Percentiles rank a stretch among this genome's conserved stretches.
phyloP scores from a whole-genome alignment of 2,888 invertebrate genomes.

The Plagodis dolabraria region DNA sequence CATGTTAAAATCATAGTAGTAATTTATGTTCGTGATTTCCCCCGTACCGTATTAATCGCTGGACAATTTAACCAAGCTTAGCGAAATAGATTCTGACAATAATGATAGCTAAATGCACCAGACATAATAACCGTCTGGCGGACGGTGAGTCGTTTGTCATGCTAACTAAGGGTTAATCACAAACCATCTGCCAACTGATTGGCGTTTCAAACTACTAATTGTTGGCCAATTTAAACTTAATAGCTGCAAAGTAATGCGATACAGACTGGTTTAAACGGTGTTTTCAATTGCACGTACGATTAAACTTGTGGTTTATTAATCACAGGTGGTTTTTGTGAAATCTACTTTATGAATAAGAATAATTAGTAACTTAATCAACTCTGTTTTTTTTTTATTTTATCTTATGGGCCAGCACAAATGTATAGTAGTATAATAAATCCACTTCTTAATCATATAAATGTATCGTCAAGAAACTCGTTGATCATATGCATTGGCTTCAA shows the following conservation, averaged over 20 bases:
- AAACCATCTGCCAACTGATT: conserved; percentile 58
- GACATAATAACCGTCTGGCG: conserved; percentile 45
- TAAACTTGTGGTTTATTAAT: conserved; percentile 13
- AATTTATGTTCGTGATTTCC: too few species aligned
- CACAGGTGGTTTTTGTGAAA: conserved; percentile 11
- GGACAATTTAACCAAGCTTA: neutral
- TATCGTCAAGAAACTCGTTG: too few species aligned
- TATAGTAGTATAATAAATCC: too few species aligned
- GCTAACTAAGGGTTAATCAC: conserved; percentile 66
- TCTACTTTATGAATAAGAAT: too few species aligned
- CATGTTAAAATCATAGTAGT: too few species aligned
- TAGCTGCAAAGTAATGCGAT: conserved; percentile 44
- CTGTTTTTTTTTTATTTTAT: too few species aligned
- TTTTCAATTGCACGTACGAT: conserved; percentile 29
- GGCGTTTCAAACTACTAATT: conserved; percentile 66
- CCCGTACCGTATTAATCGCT: too few species aligned
- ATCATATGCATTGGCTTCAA: too few species aligned
- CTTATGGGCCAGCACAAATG: too few species aligned
- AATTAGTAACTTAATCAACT: too few species aligned
- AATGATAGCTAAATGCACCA: conserved; percentile 9
- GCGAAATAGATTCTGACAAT: conserved; percentile 2
- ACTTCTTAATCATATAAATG: too few species aligned
- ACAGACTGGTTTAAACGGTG: conserved; percentile 25
- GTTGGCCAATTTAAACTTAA: conserved; percentile 60
- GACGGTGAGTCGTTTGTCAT: conserved; percentile 57